These are phyloP conservation scores for Todus mexicanus DNA, from an alignment of 2,797 vertebrate genomes.

Conservation along the genomic window DNA sequence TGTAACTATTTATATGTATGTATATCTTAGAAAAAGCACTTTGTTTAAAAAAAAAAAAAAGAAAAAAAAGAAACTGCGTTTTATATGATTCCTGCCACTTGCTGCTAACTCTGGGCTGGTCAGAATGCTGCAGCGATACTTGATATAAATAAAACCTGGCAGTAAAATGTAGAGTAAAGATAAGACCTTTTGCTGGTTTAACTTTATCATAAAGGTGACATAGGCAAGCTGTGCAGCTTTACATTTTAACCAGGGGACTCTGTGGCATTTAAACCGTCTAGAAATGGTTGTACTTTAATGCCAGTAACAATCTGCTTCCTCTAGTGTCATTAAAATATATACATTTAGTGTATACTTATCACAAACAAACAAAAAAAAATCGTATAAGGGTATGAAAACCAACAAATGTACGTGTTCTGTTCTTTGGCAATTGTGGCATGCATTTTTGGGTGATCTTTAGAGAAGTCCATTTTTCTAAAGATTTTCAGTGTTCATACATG, in stretches of 20 bases:
- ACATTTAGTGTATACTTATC: constrained; percentile 79
- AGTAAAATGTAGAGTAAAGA: constrained; percentile 86
- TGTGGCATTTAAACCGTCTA: constrained; percentile 99
- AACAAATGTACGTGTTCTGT: constrained; percentile 78
- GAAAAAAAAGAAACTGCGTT: constrained; percentile 84
- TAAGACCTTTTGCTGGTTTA: constrained; percentile 80
- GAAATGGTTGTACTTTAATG: constrained; percentile 96
- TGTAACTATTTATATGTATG: constrained; percentile 89
- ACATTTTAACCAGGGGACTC: constrained; percentile 98
- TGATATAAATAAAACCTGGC: constrained; percentile 89
- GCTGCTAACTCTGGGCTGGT: constrained; percentile 98
- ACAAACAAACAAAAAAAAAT: constrained; percentile 71
- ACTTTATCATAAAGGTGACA: constrained; percentile 82
- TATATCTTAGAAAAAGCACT: constrained; percentile 98
- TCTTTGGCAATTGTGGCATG: constrained; percentile 77
- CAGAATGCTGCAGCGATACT: constrained; percentile 98
- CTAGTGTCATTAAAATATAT: constrained; percentile 84
- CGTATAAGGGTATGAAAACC: constrained; percentile 70
- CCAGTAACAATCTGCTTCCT: constrained; percentile 95
- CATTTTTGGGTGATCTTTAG: constrained; percentile 76
- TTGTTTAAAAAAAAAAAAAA: constrained; percentile 88
- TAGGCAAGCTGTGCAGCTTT: constrained; percentile 98
- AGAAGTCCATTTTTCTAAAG: constrained; percentile 74
- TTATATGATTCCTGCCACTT: constrained; percentile 96
- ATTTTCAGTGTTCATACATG: constrained; percentile 79